Evolutionary conservation across 2,113 vertebrate genomes (phyloP).

Genomic region (Candoia aspera): DNA sequence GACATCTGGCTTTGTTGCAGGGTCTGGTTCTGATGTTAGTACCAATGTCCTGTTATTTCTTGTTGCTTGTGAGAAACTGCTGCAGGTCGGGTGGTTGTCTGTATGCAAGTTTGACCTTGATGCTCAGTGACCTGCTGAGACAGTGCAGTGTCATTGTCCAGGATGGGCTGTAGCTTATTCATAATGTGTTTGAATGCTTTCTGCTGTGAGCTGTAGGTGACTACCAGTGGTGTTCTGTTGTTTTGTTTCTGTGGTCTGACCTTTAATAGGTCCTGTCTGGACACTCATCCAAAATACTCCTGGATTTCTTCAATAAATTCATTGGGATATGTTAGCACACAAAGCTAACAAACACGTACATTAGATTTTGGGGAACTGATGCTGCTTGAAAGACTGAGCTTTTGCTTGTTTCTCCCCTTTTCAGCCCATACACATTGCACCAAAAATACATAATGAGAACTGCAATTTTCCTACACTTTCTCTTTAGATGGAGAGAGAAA

Average conservation of each 20-base stretch:
- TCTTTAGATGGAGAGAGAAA: not conserved
- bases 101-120: not conserved
- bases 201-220: too few species aligned
- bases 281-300: not conserved
- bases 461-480: not conserved
- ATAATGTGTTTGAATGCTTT: too few species aligned
- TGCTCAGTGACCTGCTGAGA: too few species aligned
- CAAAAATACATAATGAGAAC: not conserved
- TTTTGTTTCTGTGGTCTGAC: too few species aligned
- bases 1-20: not conserved
- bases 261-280: too few species aligned
- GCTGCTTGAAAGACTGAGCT: not conserved
- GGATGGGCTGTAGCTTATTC: too few species aligned
- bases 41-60: not conserved
- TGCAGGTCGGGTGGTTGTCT: not conserved
- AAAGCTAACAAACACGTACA: not conserved
- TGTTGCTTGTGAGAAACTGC: not conserved
- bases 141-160: too few species aligned
- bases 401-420: not conserved
- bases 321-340: not conserved
- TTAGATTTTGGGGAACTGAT: not conserved
- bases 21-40: not conserved
- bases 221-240: too few species aligned
- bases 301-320: not conserved
- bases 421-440: not conserved